A percentile compares a stretch with the other conserved stretches of the same genome.
phyloP scores from a whole-genome alignment of 1,140 invertebrate genomes.

The Cotesia glomerata region DNA sequence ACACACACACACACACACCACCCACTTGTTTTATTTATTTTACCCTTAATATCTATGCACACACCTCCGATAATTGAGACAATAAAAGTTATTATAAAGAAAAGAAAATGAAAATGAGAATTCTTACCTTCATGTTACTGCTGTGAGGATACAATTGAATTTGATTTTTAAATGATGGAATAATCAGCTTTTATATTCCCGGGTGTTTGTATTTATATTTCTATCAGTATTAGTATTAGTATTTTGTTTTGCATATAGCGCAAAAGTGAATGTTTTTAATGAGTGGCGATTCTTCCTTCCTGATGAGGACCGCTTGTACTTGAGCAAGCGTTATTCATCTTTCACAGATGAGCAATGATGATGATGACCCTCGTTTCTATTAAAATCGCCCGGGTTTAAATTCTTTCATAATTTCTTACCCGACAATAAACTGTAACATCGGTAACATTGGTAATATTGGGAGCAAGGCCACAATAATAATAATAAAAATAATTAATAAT shows the following conservation, averaged over 20 bases:
- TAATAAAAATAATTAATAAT: not conserved
- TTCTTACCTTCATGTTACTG: conserved; percentile 51
- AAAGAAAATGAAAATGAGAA: not conserved
- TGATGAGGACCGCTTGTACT: not conserved
- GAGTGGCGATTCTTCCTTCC: conserved; percentile 23
- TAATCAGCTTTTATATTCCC: conserved; percentile 40
- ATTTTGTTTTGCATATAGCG: conserved; percentile 22
- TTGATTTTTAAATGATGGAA: conserved; percentile 42
- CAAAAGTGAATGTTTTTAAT: conserved; percentile 36
- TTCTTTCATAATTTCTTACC: conserved; percentile 30
- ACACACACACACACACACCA: too few relatives aligned
- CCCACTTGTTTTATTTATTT: too few relatives aligned
- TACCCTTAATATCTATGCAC: too few relatives aligned
- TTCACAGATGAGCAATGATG: conserved; percentile 18
- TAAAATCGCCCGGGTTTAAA: conserved; percentile 28
- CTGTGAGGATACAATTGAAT: conserved; percentile 41
- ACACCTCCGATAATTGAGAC: not conserved
- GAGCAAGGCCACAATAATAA: conserved; percentile 43
- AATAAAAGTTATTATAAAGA: not conserved
- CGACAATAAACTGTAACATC: conserved; percentile 26
- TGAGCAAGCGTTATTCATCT: conserved; percentile 30
- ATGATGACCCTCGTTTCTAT: not conserved
- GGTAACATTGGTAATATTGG: conserved; percentile 38
- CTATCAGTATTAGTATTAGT: not conserved
- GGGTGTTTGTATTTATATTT: conserved; percentile 1